Evolutionary conservation across 2,113 vertebrate genomes (phyloP), one percentile per base, ranked within the genome.

Genomic region (Mirza zaza): DNA sequence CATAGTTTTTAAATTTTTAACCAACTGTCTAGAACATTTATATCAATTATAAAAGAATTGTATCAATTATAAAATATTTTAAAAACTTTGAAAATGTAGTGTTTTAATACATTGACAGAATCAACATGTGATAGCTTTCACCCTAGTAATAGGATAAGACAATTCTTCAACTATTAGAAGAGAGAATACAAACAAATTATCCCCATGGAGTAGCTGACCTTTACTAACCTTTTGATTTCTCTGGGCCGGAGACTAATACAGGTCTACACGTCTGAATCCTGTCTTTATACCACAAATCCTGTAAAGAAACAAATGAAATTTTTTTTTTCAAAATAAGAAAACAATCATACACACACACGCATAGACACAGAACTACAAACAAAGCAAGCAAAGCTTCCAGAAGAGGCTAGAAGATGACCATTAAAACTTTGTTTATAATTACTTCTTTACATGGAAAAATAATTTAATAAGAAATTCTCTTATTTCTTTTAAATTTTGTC

Each of bases 151-250:
- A 65, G 29, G 5, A n/a, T 83, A 88, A 50, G 32, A 32, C 50
- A 59, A 32, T 59, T 92, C 75, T 79, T 80, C 57, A 42, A 4
- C 52, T 65, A 20, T 70, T 65, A 36, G 12, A 91, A 70, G 10
- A 92, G 32, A 96, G 87, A 82, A 32, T 76, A 84, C 32, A 61
- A 55, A 52, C 7, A 11, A 80, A 67, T 25, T n/a, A 59, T 59
- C 39, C 36, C 70, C 36, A 0, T 1, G 13, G 57, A 81, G 52
- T 20, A n/a, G 17, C 11, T 83, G 27, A 90, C 34, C 76, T 96
- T 97, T 71, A 57, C n/a, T 92, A 65, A 95, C 27, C 57, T 87
- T 95, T 90, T 52, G 9, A 27, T 71, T 95, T 95, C 21, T 88
- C 63, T 36, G 7, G 2, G 1, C 27, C 63, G 59, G 39, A 83